phyloP scores from a whole-genome alignment of 2,888 invertebrate genomes.

The Polylopha cassiicola region DNA sequence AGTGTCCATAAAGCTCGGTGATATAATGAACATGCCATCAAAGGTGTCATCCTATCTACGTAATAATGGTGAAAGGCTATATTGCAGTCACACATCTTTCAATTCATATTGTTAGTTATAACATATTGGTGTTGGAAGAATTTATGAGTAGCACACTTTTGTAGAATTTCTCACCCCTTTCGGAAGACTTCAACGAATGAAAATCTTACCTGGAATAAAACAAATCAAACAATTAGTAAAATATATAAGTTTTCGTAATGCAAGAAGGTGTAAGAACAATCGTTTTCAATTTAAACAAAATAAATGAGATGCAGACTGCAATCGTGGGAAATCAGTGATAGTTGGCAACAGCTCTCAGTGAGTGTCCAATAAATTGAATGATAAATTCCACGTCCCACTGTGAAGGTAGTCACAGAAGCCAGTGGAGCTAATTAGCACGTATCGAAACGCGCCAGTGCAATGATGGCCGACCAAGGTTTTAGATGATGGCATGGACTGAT shows the following conservation, averaged over 20 bases:
- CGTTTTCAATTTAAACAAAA: constrained; percentile 7
- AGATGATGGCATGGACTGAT: background rate
- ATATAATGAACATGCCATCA: constrained; percentile 22
- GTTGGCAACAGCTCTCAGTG: constrained; percentile 12
- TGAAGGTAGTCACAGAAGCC: constrained; percentile 12
- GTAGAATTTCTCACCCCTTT: constrained; percentile 42
- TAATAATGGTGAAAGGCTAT: constrained; percentile 24
- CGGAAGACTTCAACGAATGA: constrained; percentile 19
- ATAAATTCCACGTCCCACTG: constrained; percentile 19
- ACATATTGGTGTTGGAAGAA: constrained; percentile 30
- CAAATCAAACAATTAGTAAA: constrained; percentile 3
- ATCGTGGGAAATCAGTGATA: constrained; percentile 17
- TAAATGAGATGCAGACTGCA: constrained; percentile 15
- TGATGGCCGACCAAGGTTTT: constrained; percentile 10
- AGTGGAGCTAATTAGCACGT: constrained; percentile 14
- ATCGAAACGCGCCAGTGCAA: constrained; percentile 1
- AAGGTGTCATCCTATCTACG: constrained; percentile 26
- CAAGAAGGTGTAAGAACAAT: no score
- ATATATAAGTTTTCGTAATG: no score
- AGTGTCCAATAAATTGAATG: constrained; percentile 18
- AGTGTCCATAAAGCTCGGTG: no score
- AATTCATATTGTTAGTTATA: constrained; percentile 14
- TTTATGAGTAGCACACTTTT: constrained; percentile 34
- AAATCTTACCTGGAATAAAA: constrained; percentile 39
- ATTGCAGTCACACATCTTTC: constrained; percentile 14